Base-by-base conservation (phyloP, 2,888 invertebrate species). In the Drosophila neonasuta region DNA sequence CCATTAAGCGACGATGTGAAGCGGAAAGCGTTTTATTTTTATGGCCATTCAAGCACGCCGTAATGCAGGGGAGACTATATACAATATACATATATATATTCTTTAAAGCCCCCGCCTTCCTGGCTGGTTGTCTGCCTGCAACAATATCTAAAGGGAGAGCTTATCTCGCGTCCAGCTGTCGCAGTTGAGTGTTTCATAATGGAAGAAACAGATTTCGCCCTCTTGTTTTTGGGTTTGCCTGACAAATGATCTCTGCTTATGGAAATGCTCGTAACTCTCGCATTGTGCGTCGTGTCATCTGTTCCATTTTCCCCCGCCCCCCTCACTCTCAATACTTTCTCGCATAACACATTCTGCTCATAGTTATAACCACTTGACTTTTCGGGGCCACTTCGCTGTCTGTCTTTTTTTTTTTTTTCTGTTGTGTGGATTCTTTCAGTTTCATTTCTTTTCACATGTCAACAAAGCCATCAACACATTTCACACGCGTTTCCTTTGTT, bases 231-330 rank as follows among this genome's bases (percentile, higher is more conserved):
- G 17, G 34, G 24, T 24, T 17, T 29, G 24, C 39, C 77, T 79
- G 80, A 81, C 79, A 81, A 85, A 81, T 81, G 80, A 85, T 79
- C 69, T 68, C 51, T 64, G 72, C 69, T 77, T 80, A 77, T 74
- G 80, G 71, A 74, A 74, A 83, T 77, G 39, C 39, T 39, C 13
- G 39, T 15, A 13, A 15, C 67, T 49, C 57, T 68, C 71, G 63
- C 73, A 74, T 44, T 68, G 60, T 59, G 50, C 58, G 42, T 24
- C 24, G 24, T 63, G 69, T 51, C 74, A 72, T 68, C 49, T 64
- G 59, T 15, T 44, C 36, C 8, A 45, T 56, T 39, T 39, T 20
- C 34, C 3, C 17, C 9, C 29, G 3, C 9, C 17, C 1, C 17
- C 1, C 7, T 15, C 32, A n/a, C 39, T 39, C 24, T 34, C 34